Conservation (phyloP, 2,113 vertebrate species). For the Struthio camelus region DNA sequence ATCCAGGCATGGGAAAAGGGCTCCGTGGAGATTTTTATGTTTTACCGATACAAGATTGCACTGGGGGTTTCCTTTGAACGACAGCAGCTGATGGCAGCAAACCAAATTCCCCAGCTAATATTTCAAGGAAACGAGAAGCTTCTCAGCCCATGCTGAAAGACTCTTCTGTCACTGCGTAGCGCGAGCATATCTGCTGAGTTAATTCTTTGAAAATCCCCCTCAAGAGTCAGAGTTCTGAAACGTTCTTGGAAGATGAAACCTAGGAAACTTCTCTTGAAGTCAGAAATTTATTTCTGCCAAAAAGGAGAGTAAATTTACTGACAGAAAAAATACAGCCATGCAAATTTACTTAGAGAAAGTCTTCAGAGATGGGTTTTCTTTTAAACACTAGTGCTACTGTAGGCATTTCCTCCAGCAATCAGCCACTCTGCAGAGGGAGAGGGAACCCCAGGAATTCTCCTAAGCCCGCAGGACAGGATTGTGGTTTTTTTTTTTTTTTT, state of each 20-base stretch:
- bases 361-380: not conserved
- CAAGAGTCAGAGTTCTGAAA: not conserved
- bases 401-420: not conserved
- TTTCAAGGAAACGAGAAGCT: constrained; percentile 44
- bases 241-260: constrained; percentile 20
- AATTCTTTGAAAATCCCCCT: not conserved
- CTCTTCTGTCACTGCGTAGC: not conserved
- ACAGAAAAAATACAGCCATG: rapidly evolving
- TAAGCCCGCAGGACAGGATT: not conserved
- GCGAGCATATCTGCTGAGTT: not conserved
- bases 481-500: too few species aligned
- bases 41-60: not conserved
- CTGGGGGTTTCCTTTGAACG: not conserved
- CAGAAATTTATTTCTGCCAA: not conserved
- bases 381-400: not conserved
- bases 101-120: not conserved
- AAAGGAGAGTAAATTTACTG: rapidly evolving
- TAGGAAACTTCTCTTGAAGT: not conserved
- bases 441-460: not conserved
- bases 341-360: not conserved
- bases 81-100: constrained; percentile 8
- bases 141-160: not conserved
- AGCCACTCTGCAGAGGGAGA: not conserved
- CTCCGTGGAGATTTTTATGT: not conserved
- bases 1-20: not conserved